These are phyloP conservation scores for Nematopogon swammerdamellus DNA, from an alignment of 2,888 invertebrate species.

Conservation along the genomic window DNA sequence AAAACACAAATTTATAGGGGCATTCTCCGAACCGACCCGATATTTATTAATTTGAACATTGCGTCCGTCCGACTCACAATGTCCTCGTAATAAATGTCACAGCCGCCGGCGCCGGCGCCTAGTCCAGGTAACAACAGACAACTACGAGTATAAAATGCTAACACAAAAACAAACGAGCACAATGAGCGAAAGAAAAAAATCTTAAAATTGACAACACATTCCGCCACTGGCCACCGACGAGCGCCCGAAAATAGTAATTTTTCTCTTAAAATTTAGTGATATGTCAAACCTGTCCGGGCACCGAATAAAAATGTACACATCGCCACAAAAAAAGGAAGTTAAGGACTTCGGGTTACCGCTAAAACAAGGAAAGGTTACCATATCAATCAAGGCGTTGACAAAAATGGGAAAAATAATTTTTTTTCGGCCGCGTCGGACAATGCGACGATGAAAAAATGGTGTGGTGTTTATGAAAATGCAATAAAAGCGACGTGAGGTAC, in stretches of 20 bases:
- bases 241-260: conserved; percentile 46
- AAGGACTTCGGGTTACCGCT: conserved; percentile 45
- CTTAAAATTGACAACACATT: conserved; percentile 44
- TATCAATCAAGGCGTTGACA: conserved; percentile 55
- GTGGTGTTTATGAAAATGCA: conserved; percentile 46
- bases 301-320: conserved; percentile 49
- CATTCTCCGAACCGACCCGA: background rate
- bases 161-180: conserved; percentile 40
- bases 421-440: conserved; percentile 18
- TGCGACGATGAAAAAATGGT: conserved; percentile 43
- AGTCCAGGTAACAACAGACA: conserved; percentile 39
- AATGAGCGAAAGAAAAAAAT: conserved; percentile 38
- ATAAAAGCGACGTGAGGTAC: conserved; percentile 7
- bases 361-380: conserved; percentile 53
- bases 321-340: conserved; percentile 30
- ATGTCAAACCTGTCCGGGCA: conserved; percentile 51
- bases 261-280: conserved; percentile 54
- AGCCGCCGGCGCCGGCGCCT: conserved; percentile 54
- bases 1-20: background rate
- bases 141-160: conserved; percentile 34
- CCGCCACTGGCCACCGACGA: conserved; percentile 38
- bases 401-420: conserved; percentile 33
- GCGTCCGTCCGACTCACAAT: conserved; percentile 46
- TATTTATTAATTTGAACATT: conserved; percentile 49
- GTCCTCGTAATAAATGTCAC: conserved; percentile 52